Conservation (phyloP, 23 tunicate genomes). For the Halocynthia aurantium region DNA sequence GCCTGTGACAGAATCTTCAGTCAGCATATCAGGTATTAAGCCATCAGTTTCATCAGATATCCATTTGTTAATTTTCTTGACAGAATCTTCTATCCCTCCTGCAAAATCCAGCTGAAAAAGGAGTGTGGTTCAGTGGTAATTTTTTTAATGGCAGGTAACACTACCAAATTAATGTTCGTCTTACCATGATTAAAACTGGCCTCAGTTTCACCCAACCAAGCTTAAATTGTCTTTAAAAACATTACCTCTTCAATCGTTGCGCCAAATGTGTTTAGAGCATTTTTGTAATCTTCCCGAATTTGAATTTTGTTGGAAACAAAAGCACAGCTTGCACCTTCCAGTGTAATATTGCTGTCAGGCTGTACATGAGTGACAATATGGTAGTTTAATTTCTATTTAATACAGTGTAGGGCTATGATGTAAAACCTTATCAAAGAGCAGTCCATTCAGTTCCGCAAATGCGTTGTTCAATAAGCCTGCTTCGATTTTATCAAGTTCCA, state of each 20-base stretch:
- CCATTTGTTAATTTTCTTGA: constrained; percentile 51
- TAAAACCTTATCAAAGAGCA: constrained; percentile 65
- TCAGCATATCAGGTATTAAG: constrained; percentile 29
- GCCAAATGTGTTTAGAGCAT: constrained; percentile 79
- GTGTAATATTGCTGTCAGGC: constrained; percentile 60
- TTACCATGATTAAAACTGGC: neutral
- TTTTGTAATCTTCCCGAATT: constrained; percentile 61
- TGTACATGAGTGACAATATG: constrained; percentile 10
- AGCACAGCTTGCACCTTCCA: constrained; percentile 74
- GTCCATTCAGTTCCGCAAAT: constrained; percentile 71
- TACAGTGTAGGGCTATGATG: neutral
- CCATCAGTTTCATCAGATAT: constrained; percentile 44
- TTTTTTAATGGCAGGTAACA: too few relatives aligned
- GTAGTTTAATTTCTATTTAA: too few relatives aligned
- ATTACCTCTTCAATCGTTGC: constrained; percentile 62
- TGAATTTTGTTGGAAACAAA: constrained; percentile 36
- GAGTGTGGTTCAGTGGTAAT: neutral
- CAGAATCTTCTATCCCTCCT: constrained; percentile 12
- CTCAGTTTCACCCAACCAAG: neutral
- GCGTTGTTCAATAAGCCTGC: constrained; percentile 59
- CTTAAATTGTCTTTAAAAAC: neutral
- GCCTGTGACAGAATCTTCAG: constrained; percentile 26
- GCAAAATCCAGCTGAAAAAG: constrained; percentile 14
- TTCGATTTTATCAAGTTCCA: constrained; percentile 47
- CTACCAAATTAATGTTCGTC: too few relatives aligned